These are phyloP conservation scores for Strigamia crassipes DNA, from an alignment of 2,888 invertebrate species.

Conservation along the genomic window DNA sequence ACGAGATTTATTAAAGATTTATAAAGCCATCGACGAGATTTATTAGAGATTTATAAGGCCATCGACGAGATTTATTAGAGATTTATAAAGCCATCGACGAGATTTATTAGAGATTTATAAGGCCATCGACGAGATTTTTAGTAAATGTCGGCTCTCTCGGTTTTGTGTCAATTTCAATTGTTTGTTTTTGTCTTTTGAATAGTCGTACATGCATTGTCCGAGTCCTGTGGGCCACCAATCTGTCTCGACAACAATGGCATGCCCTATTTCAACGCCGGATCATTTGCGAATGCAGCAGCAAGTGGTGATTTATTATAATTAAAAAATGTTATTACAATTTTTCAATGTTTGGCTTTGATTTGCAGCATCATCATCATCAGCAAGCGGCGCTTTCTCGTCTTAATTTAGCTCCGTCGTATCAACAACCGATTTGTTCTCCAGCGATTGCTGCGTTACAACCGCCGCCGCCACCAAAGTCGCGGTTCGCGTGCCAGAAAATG, in stretches of 20 bases:
- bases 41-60: no score
- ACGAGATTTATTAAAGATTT: no score
- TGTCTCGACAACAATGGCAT: background rate
- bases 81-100: no score
- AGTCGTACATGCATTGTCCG: conserved; percentile 28
- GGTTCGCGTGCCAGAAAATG: conserved; percentile 27
- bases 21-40: no score
- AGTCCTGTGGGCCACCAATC: background rate
- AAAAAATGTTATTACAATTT: no score
- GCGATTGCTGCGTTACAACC: background rate
- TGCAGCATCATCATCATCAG: background rate
- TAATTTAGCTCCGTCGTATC: background rate
- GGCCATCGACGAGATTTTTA: no score
- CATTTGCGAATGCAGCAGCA: conserved; percentile 5
- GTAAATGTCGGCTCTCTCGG: no score
- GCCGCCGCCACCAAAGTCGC: conserved; percentile 17
- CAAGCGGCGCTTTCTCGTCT: conserved; percentile 3
- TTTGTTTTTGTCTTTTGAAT: background rate
- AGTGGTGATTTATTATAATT: no score
- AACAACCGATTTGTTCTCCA: background rate
- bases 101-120: no score
- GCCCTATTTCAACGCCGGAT: background rate
- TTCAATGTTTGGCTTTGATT: no score
- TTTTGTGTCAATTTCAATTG: background rate
- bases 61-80: no score